Percentiles rank a stretch among this genome's conserved stretches.
Conservation (phyloP, 1,140 invertebrate species). For the Aleiodes sp. region DNA sequence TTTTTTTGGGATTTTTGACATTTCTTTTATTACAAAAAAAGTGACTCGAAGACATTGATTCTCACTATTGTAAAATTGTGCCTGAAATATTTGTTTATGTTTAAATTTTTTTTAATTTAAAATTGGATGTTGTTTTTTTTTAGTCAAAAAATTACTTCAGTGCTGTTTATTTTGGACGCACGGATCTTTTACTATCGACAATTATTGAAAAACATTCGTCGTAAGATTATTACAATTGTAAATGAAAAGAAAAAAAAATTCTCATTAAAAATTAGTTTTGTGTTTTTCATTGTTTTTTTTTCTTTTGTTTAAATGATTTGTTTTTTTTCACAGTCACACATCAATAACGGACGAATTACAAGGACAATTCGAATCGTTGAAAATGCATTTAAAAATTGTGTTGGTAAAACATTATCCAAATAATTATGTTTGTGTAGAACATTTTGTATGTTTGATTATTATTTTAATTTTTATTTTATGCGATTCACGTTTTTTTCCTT, state of each 20-base stretch:
- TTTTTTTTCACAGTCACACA: neutral
- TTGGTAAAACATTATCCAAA: slow-evolving; percentile 20
- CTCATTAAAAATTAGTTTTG: neutral
- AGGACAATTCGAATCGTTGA: slow-evolving; percentile 30
- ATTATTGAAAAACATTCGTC: neutral
- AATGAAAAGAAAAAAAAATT: slow-evolving; percentile 1
- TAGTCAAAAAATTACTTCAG: neutral
- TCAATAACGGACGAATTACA: slow-evolving; percentile 15
- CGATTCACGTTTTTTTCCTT: too few relatives aligned
- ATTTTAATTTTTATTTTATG: slow-evolving; percentile 33
- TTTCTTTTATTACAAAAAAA: neutral
- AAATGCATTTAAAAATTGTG: slow-evolving; percentile 36
- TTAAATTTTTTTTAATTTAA: neutral
- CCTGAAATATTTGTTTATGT: neutral
- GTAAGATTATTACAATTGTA: neutral
- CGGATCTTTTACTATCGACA: neutral
- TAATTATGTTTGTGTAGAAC: slow-evolving; percentile 28
- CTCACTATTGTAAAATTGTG: neutral
- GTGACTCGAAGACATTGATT: slow-evolving; percentile 1
- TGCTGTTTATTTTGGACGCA: neutral
- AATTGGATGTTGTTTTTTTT: neutral
- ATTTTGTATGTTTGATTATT: slow-evolving; percentile 24
- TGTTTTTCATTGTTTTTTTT: too few relatives aligned
- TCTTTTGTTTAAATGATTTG: neutral
- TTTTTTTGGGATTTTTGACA: too few relatives aligned